These are phyloP conservation scores for Dendropsophus ebraccatus DNA, from an alignment of 2,113 vertebrate genomes.

Conservation along the genomic window DNA sequence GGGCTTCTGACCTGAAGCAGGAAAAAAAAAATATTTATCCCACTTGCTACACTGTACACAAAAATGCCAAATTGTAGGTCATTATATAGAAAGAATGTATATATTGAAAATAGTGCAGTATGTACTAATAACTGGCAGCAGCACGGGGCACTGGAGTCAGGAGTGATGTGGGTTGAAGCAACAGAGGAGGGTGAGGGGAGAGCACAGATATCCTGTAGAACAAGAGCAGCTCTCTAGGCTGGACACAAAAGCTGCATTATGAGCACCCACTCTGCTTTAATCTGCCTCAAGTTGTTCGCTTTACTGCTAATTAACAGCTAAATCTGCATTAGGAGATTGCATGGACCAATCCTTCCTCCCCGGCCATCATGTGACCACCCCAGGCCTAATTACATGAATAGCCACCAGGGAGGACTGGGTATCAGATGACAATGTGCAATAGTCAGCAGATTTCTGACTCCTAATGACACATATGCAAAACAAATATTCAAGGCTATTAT, in stretches of 20 bases:
- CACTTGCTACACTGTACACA: conserved; percentile 50
- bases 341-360: neutral
- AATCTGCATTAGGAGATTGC: conserved; percentile 30
- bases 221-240: conserved; percentile 55
- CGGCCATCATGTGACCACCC: conserved; percentile 37
- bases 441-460: conserved; percentile 21
- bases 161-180: conserved; percentile 50
- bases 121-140: neutral
- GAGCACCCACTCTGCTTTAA: conserved; percentile 58
- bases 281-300: conserved; percentile 52
- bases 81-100: conserved; percentile 2
- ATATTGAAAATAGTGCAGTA: neutral
- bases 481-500: neutral
- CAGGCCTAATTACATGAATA: conserved; percentile 33
- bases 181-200: conserved; percentile 23
- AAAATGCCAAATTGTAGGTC: neutral
- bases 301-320: conserved; percentile 59
- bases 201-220: conserved; percentile 52
- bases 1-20: conserved; percentile 81
- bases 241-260: conserved; percentile 42
- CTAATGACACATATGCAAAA: neutral
- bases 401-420: conserved; percentile 12
- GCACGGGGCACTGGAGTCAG: conserved; percentile 10
- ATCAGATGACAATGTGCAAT: conserved; percentile 16
- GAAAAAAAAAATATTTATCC: conserved; percentile 62